Evolutionary conservation across 2,113 vertebrate genomes (phyloP).

Genomic region (Rhodinocichla rosea): DNA sequence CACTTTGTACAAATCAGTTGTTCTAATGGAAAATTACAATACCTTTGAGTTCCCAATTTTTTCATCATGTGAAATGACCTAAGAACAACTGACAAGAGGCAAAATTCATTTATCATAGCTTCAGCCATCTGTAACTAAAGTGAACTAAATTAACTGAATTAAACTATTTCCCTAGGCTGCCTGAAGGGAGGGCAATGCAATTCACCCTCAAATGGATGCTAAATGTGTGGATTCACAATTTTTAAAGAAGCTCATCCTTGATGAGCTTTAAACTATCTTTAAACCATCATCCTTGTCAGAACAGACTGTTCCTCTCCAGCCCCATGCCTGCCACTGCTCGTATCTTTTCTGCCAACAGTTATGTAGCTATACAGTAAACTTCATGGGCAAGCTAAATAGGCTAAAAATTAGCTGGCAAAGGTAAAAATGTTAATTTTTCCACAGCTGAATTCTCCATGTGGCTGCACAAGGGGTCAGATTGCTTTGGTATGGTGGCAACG

Average conservation of each 20-base stretch:
- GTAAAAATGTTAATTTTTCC: background rate
- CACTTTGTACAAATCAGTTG: background rate
- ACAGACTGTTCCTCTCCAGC: background rate
- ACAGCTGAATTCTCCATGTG: background rate
- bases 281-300: background rate
- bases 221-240: background rate
- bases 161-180: background rate
- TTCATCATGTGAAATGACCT: background rate
- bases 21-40: background rate
- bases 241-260: background rate
- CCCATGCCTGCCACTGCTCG: background rate
- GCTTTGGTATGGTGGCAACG: background rate
- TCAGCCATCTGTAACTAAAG: background rate
- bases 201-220: background rate
- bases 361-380: background rate
- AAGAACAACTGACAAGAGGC: background rate
- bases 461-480: background rate
- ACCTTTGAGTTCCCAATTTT: background rate
- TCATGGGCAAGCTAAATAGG: background rate
- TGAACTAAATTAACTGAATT: constrained; percentile 10
- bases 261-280: background rate
- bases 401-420: background rate
- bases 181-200: background rate
- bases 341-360: background rate
- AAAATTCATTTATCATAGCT: background rate